Evolutionary conservation across 2,888 invertebrate species (phyloP), one percentile per base, ranked within the genome.

Genomic region (Beris chalybata): DNA sequence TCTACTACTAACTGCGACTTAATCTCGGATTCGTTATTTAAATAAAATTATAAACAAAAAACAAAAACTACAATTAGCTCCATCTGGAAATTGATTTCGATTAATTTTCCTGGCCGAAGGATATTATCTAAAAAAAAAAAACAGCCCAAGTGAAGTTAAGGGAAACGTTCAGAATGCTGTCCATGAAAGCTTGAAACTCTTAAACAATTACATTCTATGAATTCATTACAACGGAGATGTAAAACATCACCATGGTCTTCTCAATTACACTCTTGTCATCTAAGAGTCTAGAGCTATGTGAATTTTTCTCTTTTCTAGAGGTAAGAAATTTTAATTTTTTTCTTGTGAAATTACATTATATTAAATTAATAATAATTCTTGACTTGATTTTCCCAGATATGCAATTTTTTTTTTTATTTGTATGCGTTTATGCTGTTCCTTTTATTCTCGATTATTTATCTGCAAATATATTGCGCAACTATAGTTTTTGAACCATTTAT

Each of bases 241-340:
- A 30, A 59, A 52, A 13, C 30, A 31, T 59, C 59, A 59, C 13
- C 50, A 50, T 59, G 59, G 32, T 48, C 59, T 50, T 50, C 59
- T 59, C 38, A 13, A 29, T 32, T 59, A 59, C 38, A 38, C 38
- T 38, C 38, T 38, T 38, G 38, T 38, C 38, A 38, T 38, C 38
- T 9, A 7, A 38, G 38, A 38, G 38, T 43, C 65, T 67, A 61
- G 52, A 61, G 67, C 64, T 47, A 53, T 55, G 63, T 65, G 65
- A 64, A 64, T 52, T 57, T 65, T 59, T 59, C 64, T 32, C 56
- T 32, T 53, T 47, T 53, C 22, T 64, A 12, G 64, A 69, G 69
- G 69, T 69, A 69, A 69, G 69, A 69, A 66, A 12, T 15, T 65
- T 69, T 67, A 58, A 58, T 55, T 61, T 69, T 50, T 38, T 38